These are phyloP conservation scores for Zaprionus capensis DNA, from an alignment of 1,140 invertebrate genomes.

Conservation along the genomic window DNA sequence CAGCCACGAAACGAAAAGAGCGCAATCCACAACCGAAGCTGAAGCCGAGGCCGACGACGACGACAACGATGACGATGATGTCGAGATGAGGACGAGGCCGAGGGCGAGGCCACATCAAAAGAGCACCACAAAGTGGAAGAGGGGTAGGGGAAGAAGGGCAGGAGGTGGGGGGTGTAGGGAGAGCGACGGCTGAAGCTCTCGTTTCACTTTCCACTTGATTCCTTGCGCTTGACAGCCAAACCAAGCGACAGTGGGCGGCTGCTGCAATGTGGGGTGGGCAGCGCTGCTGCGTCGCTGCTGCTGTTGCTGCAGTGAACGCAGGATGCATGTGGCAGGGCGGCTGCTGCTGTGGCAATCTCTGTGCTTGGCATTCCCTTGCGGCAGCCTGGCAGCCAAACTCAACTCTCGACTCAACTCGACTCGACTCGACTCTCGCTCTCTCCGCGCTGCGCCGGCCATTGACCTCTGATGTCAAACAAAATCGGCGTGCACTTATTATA, in stretches of 20 bases:
- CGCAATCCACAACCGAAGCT: slow-evolving; percentile 1
- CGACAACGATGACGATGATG: slow-evolving; percentile 12
- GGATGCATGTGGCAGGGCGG: slow-evolving; percentile 50
- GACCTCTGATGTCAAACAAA: slow-evolving; percentile 82
- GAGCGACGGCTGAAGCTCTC: slow-evolving; percentile 42
- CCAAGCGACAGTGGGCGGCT: slow-evolving; percentile 45
- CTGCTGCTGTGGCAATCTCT: slow-evolving; percentile 33
- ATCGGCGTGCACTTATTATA: slow-evolving; percentile 77
- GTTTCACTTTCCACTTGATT: slow-evolving; percentile 82
- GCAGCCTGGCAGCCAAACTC: slow-evolving; percentile 14
- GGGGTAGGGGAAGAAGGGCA: neutral
- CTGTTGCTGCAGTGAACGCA: slow-evolving; percentile 48
- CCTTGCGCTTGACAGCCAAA: slow-evolving; percentile 78
- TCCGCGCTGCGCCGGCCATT: slow-evolving; percentile 59
- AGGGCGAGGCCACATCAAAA: slow-evolving; percentile 78
- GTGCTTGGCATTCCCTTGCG: slow-evolving; percentile 57
- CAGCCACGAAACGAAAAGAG: slow-evolving; percentile 52
- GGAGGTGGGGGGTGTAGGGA: neutral
- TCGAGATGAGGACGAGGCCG: slow-evolving; percentile 22
- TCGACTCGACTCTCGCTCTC: slow-evolving; percentile 16
- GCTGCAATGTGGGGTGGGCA: neutral
- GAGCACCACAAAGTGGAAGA: slow-evolving; percentile 47
- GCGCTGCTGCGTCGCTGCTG: slow-evolving; percentile 25
- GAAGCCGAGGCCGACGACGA: neutral
- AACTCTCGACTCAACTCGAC: neutral